A percentile compares a stretch with the other conserved stretches of the same genome.
These are phyloP conservation scores for Ptiloglossa arizonensis DNA, from an alignment of 1,140 invertebrate genomes.

Conservation along the genomic window DNA sequence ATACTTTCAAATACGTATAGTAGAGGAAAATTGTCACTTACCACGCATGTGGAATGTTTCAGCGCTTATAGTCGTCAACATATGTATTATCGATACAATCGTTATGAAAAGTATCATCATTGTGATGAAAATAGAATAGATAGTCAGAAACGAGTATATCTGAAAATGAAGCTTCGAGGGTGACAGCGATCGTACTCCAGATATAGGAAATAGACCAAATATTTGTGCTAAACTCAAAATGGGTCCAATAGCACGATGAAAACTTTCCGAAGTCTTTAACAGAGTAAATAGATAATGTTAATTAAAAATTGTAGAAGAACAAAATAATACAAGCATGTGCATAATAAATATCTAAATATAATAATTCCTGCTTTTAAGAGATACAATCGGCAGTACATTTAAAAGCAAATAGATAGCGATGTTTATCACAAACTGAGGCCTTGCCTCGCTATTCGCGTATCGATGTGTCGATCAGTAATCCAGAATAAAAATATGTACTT, in stretches of 20 bases:
- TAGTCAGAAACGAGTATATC: slow-evolving; percentile 56
- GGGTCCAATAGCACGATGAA: slow-evolving; percentile 72
- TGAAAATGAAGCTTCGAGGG: slow-evolving; percentile 66
- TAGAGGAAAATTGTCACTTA: slow-evolving; percentile 50
- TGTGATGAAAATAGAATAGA: slow-evolving; percentile 65
- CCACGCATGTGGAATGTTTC: slow-evolving; percentile 69
- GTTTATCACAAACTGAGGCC: no score
- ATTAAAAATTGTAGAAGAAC: neutral
- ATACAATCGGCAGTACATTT: no score
- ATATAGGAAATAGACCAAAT: slow-evolving; percentile 76
- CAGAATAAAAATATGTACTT: no score
- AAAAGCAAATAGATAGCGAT: no score
- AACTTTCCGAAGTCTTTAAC: slow-evolving; percentile 73
- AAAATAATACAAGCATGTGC: neutral
- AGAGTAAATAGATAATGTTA: slow-evolving; percentile 13
- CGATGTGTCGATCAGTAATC: no score
- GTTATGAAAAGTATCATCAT: slow-evolving; percentile 64
- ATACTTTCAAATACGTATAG: neutral
- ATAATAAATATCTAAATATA: no score
- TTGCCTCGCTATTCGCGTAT: no score
- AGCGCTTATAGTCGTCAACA: slow-evolving; percentile 73
- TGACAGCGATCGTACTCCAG: slow-evolving; percentile 60
- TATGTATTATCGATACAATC: slow-evolving; percentile 69
- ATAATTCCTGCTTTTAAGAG: no score
- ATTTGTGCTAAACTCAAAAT: slow-evolving; percentile 73